Conservation (phyloP, 2,888 invertebrate species). For the Lathronympha strigana region DNA sequence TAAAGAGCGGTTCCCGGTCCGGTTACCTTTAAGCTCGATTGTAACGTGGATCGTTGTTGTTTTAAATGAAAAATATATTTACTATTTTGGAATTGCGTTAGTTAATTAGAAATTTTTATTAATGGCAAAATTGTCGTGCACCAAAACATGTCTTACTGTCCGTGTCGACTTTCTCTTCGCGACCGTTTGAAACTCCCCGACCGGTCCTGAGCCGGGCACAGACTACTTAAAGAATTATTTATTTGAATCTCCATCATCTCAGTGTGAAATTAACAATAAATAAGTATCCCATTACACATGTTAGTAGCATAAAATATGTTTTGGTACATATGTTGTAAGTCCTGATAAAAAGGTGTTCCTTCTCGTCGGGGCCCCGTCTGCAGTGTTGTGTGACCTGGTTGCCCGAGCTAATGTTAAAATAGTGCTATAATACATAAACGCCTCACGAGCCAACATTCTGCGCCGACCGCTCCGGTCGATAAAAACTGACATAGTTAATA, state of each 20-base stretch:
- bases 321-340: conserved; percentile 9
- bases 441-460: conserved; percentile 26
- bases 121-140: conserved; percentile 40
- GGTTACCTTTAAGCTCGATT: not conserved
- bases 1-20: conserved; percentile 12
- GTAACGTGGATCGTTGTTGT: conserved; percentile 6
- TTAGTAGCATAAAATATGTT: conserved; percentile 24
- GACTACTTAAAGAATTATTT: conserved; percentile 21
- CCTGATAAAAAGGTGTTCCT: conserved; percentile 10
- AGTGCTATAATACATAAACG: conserved; percentile 27
- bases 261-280: conserved; percentile 4
- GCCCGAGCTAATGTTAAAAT: conserved; percentile 32
- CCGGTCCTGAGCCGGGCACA: conserved; percentile 8
- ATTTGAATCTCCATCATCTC: conserved; percentile 16
- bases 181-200: conserved; percentile 4
- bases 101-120: conserved; percentile 27
- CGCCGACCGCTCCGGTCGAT: conserved; percentile 26
- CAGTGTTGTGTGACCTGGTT: conserved; percentile 31
- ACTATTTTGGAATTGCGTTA: conserved; percentile 21
- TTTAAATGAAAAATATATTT: conserved; percentile 32
- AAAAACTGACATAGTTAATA: conserved; percentile 38
- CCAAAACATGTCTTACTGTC: conserved; percentile 14
- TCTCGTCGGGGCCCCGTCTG: conserved; percentile 15
- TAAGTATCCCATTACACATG: conserved; percentile 12
- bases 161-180: conserved; percentile 18